Evolutionary conservation across 2,888 invertebrate species (phyloP), one percentile per base, ranked within the genome.

Genomic region (Drosophila mimetica): DNA sequence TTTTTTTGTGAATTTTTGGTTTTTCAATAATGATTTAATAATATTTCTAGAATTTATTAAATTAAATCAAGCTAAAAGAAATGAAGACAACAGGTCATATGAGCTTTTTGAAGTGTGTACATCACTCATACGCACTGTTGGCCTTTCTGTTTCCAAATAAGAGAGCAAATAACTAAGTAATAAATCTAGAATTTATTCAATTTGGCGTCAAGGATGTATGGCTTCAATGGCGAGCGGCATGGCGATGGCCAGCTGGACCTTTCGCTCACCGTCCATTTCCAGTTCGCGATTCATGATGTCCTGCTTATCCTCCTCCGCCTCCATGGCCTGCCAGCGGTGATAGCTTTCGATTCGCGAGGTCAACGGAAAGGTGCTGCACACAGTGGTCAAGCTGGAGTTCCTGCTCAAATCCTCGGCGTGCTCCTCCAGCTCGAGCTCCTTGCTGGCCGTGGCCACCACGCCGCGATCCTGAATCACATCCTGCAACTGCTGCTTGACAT

Each of bases 321-420:
- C 28, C 3, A 11, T 14, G 6, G 48, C 8, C 11, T 46, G 28
- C 64, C 44, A 18, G 16, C 30, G 16, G 25, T 32, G 36, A 8
- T 18, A 28, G 11, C 51, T 47, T 4, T 41, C 51, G 16, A 60
- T 60, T 25, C 52, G 32, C 1, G 39, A 22, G 48, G 18, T 16
- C 16, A 65, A 18, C 2, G 52, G 65, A 6, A 41, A 61, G 0
- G 32, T 52, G 46, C 65, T 65, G 34, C 61, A 51, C 8, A 60
- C 65, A 11, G 65, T 65, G 18, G 65, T 65, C 25, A 65, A 13
- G 11, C 65, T 65, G 46, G 8, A 41, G 20, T 65, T 65, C n/a
- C 47, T 11, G 2, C 4, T 18, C n/a, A 50, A 7, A 11, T 52
- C n/a, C 5, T 13, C 28, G 25, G 2, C 28, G 11, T 46, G 16